These are phyloP conservation scores for Metellina segmentata DNA, from an alignment of 2,888 invertebrate species.

Conservation along the genomic window DNA sequence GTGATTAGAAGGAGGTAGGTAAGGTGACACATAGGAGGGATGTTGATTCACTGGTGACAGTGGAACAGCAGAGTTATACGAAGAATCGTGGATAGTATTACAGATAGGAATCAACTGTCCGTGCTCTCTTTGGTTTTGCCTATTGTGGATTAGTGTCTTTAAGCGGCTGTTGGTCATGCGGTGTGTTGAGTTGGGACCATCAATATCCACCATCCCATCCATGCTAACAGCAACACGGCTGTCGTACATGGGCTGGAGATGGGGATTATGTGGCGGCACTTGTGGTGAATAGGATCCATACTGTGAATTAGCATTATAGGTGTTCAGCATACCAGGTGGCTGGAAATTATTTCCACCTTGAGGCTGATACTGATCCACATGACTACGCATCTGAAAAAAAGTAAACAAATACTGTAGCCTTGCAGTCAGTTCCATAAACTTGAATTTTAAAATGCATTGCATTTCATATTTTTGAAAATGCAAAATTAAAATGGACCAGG, in stretches of 20 bases:
- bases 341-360: conserved; percentile 70
- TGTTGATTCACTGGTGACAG: conserved; percentile 47
- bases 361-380: conserved; percentile 74
- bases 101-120: conserved; percentile 69
- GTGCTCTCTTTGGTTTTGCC: conserved; percentile 78
- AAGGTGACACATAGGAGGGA: conserved; percentile 60
- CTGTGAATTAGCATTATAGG: conserved; percentile 64
- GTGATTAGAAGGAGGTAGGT: conserved; percentile 72
- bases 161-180: conserved; percentile 78
- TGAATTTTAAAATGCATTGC: no score
- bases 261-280: conserved; percentile 65
- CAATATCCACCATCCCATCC: conserved; percentile 47
- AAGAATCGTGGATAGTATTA: conserved; percentile 57
- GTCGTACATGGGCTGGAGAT: conserved; percentile 48
- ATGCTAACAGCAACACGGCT: conserved; percentile 11
- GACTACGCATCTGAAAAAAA: conserved; percentile 49
- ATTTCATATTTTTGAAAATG: no score
- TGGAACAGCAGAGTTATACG: conserved; percentile 50
- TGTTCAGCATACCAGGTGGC: conserved; percentile 53
- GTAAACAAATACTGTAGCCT: no score
- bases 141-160: conserved; percentile 78
- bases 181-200: conserved; percentile 75
- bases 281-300: conserved; percentile 71
- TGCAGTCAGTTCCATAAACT: no score
- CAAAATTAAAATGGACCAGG: no score